Conservation (phyloP, 2,113 vertebrate genomes). For the Odobenus rosmarus region DNA sequence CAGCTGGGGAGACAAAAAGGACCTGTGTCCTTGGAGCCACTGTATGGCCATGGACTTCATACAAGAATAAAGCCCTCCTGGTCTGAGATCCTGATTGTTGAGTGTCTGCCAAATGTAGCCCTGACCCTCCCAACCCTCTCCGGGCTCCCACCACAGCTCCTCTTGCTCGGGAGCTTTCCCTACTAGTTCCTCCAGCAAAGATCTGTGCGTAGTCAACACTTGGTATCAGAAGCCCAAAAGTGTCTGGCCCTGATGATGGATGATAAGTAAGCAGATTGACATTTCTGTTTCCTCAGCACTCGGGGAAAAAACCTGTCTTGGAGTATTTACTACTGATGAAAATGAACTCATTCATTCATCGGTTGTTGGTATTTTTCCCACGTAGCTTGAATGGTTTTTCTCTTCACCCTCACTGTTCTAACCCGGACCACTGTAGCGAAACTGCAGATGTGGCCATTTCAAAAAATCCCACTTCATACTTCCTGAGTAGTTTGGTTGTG, state of each 20-base stretch:
- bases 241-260: background rate
- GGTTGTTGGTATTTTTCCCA: background rate
- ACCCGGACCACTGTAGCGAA: background rate
- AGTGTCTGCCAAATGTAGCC: background rate
- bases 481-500: background rate
- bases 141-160: fast-evolving
- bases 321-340: background rate
- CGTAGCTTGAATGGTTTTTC: background rate
- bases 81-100: background rate
- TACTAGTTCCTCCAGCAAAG: background rate
- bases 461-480: background rate
- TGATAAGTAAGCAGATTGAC: background rate
- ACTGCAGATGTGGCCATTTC: background rate
- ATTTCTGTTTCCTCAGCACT: background rate
- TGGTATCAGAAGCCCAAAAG: background rate
- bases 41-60: background rate
- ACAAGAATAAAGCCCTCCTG: background rate
- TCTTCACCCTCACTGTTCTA: background rate
- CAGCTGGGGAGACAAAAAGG: background rate
- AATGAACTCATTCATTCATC: background rate
- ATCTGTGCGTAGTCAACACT: background rate
- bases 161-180: background rate
- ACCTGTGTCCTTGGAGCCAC: background rate
- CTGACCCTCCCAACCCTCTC: background rate
- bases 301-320: background rate